Evolutionary conservation across 2,888 invertebrate species (phyloP), one percentile per base, ranked within the genome.

Genomic region (Apocheima hispidaria): DNA sequence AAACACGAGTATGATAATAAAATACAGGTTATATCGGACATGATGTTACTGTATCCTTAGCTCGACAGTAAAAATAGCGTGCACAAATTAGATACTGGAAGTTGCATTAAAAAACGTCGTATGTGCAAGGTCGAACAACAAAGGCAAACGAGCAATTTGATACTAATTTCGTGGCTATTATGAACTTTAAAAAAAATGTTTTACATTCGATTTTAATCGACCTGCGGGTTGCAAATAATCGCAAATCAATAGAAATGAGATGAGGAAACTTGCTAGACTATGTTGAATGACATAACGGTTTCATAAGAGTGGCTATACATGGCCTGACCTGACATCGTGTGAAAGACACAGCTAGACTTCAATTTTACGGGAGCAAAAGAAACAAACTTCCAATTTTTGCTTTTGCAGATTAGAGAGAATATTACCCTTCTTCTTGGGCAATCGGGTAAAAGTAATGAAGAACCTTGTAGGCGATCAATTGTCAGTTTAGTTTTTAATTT

Each of bases 101-200:
- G 2, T 20, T 53, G 33, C 33, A 33, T 35, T 6, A 12, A 30
- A 41, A 6, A 35, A 43, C 33, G 23, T 35, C 20, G 4, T n/a
- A 48, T 7, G 43, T 16, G 16, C 43, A 53, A 53, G 43, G 43
- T 33, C 43, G 16, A 35, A 26, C 20, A 44, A 35, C 53, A 53
- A 43, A 53, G 23, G 53, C 53, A 53, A 53, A 43, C 16, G n/a
- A 23, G 10, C 41, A 43, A 41, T 44, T 23, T 3, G 5, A 43
- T 53, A 21, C 30, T 14, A 20, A 35, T 53, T 33, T 40, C 4
- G n/a, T n/a, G n/a, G n/a, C n/a, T n/a, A n/a, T n/a, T n/a, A n/a
- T n/a, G n/a, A n/a, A n/a, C n/a, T n/a, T n/a, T n/a, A n/a, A n/a
- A n/a, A 7, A 30, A 30, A 30, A 30, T 30, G 30, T 30, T n/a